Evolutionary conservation across 2,888 invertebrate genomes (phyloP), one percentile per base, ranked within the genome.

Genomic region (Thymelicus lineola): DNA sequence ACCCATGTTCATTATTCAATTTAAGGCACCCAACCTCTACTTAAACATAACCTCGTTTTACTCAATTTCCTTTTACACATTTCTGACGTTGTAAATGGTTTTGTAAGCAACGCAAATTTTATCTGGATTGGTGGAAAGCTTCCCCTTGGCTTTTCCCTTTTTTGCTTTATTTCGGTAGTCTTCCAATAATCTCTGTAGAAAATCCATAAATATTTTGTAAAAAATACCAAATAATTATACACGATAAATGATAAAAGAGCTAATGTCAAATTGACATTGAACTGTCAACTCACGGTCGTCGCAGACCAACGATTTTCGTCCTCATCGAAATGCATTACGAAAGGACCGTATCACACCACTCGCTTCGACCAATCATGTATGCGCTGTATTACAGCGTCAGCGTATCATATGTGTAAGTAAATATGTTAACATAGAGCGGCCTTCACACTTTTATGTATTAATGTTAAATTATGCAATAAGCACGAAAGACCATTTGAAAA

Each of bases 1-100:
- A 76, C 75, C 79, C 74, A 75, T 81, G 85, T 86, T 85, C 85
- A 82, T 76, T 73, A 78, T 80, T 82, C 82, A 84, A 85, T 87
- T 84, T 81, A 81, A 84, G 79, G 78, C 70, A 67, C 76, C 75
- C 63, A 61, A 68, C 63, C 65, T 70, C 69, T 46, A 71, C 57
- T 71, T 72, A 71, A 70, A 69, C 36, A 63, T 69, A 63, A 50
- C 48, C 58, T 69, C 58, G 63, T 48, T 63, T 63, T 46, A 63
- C 58, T 58, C 69, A 63, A 62, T 62, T 69, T 69, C 58, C 50
- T 69, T 38, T 58, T 58, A 57, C 42, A 63, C 28, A 63, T 48
- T 63, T 58, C 55, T 69, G 69, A 69, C 57, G 63, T 58, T 63
- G 48, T 58, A 69, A 58, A 69, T 63, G 58, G 63, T 69, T 69